Percentiles rank a stretch among this genome's conserved stretches.
Conservation (phyloP, 2,113 vertebrate genomes). For the Erinaceus europaeus region DNA sequence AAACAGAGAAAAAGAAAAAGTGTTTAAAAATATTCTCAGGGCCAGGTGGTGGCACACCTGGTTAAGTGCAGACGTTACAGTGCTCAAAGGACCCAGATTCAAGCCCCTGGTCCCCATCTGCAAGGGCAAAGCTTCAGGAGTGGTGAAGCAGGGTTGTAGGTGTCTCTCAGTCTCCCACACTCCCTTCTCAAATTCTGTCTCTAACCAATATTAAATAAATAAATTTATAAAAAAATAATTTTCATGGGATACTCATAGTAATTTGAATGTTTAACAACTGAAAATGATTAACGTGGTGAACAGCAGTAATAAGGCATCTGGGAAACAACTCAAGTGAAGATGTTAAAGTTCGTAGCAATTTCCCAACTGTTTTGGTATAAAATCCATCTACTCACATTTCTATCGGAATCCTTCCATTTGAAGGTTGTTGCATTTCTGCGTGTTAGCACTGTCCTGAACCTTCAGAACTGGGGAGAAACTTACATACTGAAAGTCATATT, state of each 20-base stretch:
- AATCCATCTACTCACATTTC: background rate
- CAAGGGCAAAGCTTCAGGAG: too few relatives aligned
- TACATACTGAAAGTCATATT: background rate
- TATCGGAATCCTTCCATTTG: background rate
- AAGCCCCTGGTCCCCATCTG: too few relatives aligned
- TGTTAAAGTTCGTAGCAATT: background rate
- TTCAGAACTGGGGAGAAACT: conserved; percentile 15
- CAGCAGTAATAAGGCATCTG: background rate
- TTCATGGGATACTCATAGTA: conserved; percentile 12
- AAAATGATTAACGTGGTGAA: conserved; percentile 33
- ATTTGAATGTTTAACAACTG: conserved; percentile 8
- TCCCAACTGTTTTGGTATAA: conserved; percentile 24
- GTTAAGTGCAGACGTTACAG: too few relatives aligned
- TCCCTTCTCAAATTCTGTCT: too few relatives aligned
- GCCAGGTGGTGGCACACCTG: too few relatives aligned
- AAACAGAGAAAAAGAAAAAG: background rate
- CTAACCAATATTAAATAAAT: too few relatives aligned
- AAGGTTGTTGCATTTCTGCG: background rate
- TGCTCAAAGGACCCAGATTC: too few relatives aligned
- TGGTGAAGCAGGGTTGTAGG: too few relatives aligned
- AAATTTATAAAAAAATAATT: background rate
- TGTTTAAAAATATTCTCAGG: too few relatives aligned
- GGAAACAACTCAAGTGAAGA: conserved; percentile 13
- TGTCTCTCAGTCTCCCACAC: too few relatives aligned
- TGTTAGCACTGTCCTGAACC: background rate